Evolutionary conservation across 2,113 vertebrate genomes (phyloP), one percentile per base, ranked within the genome.

Genomic region (Origma solitaria): DNA sequence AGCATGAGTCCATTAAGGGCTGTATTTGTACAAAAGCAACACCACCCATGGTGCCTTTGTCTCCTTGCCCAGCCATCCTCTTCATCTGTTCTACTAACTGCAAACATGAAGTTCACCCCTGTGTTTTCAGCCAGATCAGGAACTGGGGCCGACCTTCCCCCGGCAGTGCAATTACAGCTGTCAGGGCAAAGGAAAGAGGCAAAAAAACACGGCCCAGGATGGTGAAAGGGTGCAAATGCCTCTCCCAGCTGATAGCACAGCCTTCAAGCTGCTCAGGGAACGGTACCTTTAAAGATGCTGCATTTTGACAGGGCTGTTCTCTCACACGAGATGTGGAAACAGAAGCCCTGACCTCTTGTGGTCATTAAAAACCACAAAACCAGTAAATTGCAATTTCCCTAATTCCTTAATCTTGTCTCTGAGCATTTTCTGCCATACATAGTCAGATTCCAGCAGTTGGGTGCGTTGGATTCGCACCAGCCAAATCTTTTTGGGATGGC

Each of bases 281-380:
- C 1, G 0, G 0, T 10, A 53, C 12, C 31, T 85, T 44, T 69
- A 90, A 72, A 65, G 28, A 24, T 65, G 31, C 18, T 76, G n/a
- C 40, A 33, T 22, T 81, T 51, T 87, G 49, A 11, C 10, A 82
- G 37, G 78, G 35, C 12, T 82, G 53, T 54, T 89, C 44, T 72
- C n/a, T 72, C 60, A 53, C 28, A 38, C 7, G 23, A 89, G 31
- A 66, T 58, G 33, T 35, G 40, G 58, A 92, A 95, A 50, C 64
- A 91, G 93, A 89, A 94, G 81, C 23, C 61, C 86, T 87, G 91
- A 95, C 87, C 91, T 91, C 84, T 91, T 94, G 84, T 92, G 81
- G 78, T 92, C 93, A 77, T 80, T 84, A 82, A 94, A 79, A 23
- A 72, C 45, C 37, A 47, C 57, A 76, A 86, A 89, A 69, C 0